Percentiles rank a stretch among this genome's conserved stretches.
Evolutionary conservation across 2,888 invertebrate genomes (phyloP).

Genomic region (Eurytoma adleriae): DNA sequence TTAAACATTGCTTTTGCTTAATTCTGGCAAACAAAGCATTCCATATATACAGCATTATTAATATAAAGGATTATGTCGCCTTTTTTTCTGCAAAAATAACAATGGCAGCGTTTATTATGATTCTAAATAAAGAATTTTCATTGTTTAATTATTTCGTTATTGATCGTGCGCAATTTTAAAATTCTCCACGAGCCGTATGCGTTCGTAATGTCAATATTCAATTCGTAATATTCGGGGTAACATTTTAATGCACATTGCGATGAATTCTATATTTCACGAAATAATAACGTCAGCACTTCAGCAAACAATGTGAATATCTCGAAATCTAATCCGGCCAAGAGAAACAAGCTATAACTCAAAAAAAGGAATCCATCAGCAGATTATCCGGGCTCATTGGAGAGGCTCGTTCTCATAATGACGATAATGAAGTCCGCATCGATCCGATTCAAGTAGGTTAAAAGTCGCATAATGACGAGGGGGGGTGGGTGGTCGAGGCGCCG

Average conservation of each 20-base stretch:
- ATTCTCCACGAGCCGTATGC: no score
- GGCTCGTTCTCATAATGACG: slow-evolving; percentile 9
- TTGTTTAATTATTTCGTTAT: no score
- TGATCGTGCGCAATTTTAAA: no score
- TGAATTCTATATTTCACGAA: no score
- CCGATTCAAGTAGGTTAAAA: slow-evolving; percentile 37
- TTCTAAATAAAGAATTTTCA: no score
- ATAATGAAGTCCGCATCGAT: slow-evolving; percentile 32
- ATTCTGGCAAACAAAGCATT: neutral
- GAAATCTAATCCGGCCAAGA: neutral
- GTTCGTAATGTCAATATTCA: no score
- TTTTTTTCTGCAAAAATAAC: neutral
- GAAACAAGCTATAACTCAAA: neutral
- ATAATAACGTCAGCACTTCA: no score
- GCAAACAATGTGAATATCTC: no score
- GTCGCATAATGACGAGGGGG: slow-evolving; percentile 32
- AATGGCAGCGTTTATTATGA: no score
- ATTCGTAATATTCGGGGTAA: no score
- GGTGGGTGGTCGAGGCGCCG: neutral
- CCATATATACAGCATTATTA: no score
- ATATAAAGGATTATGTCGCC: neutral
- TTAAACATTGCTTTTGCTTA: slow-evolving; percentile 27
- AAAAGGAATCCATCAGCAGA: slow-evolving; percentile 11
- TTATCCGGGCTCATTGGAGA: neutral
- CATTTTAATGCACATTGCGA: neutral